These are phyloP conservation scores for Ditula angustiorana DNA, from an alignment of 2,888 invertebrate genomes.

Conservation along the genomic window DNA sequence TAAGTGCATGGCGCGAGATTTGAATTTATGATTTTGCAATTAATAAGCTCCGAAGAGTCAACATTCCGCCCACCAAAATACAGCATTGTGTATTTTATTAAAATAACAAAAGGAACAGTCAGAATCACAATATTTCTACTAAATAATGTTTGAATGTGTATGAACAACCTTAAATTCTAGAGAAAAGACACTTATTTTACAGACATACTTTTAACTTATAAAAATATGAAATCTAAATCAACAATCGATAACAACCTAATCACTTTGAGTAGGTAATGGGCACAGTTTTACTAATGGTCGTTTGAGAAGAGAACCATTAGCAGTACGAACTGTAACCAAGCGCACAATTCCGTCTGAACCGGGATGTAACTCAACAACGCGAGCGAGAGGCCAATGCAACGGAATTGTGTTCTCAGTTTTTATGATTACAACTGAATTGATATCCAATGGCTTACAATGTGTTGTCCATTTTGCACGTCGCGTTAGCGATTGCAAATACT, in stretches of 20 bases:
- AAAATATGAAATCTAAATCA: background rate
- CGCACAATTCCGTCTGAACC: conserved; percentile 32
- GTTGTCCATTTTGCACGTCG: conserved; percentile 43
- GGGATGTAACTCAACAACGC: conserved; percentile 15
- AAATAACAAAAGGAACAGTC: background rate
- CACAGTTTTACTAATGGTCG: conserved; percentile 24
- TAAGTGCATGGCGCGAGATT: too few relatives aligned
- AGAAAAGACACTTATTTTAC: background rate
- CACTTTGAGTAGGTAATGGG: conserved; percentile 6
- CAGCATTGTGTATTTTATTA: background rate
- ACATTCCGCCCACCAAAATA: conserved; percentile 13
- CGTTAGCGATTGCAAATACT: conserved; percentile 41
- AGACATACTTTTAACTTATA: background rate
- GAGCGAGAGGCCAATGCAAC: conserved; percentile 24
- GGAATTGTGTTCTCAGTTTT: conserved; percentile 24
- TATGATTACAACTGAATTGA: conserved; percentile 21
- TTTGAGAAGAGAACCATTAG: conserved; percentile 11
- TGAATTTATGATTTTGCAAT: background rate
- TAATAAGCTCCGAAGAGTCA: background rate
- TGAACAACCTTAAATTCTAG: background rate
- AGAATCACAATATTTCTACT: background rate
- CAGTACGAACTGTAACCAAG: conserved; percentile 27
- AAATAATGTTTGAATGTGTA: background rate
- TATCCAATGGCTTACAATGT: background rate
- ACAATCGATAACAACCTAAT: too few relatives aligned